A percentile compares a stretch with the other conserved stretches of the same genome.
These are phyloP conservation scores for Leptinotarsa texana DNA, from an alignment of 1,140 invertebrate genomes.

Conservation along the genomic window DNA sequence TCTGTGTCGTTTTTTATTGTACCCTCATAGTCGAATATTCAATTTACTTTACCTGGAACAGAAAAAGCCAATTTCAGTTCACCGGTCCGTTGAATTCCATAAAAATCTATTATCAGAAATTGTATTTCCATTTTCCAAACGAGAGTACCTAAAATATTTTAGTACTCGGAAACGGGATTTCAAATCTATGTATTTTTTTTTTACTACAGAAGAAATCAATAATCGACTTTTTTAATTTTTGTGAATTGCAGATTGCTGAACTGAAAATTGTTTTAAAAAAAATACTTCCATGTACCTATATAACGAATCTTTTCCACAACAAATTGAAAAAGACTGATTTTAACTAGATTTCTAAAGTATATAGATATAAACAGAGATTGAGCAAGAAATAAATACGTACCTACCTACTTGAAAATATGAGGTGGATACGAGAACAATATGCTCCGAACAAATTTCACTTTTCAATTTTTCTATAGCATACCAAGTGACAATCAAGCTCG, in stretches of 20 bases:
- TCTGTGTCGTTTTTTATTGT: neutral
- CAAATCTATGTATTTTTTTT: too few species aligned
- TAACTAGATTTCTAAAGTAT: slow-evolving; percentile 43
- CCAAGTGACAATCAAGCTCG: too few species aligned
- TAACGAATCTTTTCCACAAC: slow-evolving; percentile 33
- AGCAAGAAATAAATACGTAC: slow-evolving; percentile 4
- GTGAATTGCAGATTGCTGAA: neutral
- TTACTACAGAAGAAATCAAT: too few species aligned
- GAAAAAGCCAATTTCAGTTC: neutral
- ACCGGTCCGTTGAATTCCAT: too few species aligned
- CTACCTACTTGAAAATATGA: neutral
- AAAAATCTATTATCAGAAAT: too few species aligned
- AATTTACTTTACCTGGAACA: neutral
- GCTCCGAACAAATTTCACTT: neutral
- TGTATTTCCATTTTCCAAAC: too few species aligned
- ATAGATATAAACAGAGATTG: slow-evolving; percentile 23
- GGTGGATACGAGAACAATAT: neutral
- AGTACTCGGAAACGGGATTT: too few species aligned
- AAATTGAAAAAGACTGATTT: slow-evolving; percentile 51
- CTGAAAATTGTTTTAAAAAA: neutral
- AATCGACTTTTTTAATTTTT: too few species aligned
- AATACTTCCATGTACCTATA: slow-evolving; percentile 28
- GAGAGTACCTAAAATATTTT: too few species aligned
- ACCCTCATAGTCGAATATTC: neutral
- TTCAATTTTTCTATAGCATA: neutral